phyloP scores from a whole-genome alignment of 2,797 vertebrate genomes.

The Muscicapa striata region DNA sequence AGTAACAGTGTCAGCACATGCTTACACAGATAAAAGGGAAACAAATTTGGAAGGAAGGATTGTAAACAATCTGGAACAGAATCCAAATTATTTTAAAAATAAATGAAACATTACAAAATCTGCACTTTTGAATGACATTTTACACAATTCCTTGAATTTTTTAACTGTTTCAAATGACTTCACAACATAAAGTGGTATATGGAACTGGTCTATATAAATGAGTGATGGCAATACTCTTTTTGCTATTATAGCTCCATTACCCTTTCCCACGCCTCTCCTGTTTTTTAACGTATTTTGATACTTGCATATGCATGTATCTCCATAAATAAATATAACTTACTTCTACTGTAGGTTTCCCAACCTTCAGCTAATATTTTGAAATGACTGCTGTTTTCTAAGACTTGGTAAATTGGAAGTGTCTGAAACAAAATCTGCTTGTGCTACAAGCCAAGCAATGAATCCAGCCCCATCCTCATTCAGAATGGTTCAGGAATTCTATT shows the following conservation, averaged over 20 bases:
- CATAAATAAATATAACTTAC: slow-evolving; percentile 13
- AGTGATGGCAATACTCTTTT: background rate
- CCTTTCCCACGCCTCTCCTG: background rate
- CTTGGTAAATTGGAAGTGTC: background rate
- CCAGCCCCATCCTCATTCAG: background rate
- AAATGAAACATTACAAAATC: slow-evolving; percentile 40
- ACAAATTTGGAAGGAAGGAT: slow-evolving; percentile 59
- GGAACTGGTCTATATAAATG: background rate
- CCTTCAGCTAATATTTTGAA: slow-evolving; percentile 11
- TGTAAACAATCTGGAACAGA: slow-evolving; percentile 64
- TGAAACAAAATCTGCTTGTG: background rate
- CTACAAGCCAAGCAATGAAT: background rate
- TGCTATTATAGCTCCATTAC: background rate
- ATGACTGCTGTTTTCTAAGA: background rate
- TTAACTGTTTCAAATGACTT: background rate
- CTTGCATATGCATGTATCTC: background rate
- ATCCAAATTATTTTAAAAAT: slow-evolving; percentile 60
- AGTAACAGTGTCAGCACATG: slow-evolving; percentile 55
- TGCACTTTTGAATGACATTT: slow-evolving; percentile 15
- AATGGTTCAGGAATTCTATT: background rate
- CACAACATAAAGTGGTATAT: background rate
- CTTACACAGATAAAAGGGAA: slow-evolving; percentile 71
- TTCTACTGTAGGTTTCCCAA: background rate
- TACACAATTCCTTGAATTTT: background rate
- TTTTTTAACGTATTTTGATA: background rate